Base-by-base conservation (phyloP, 2,113 vertebrate species). In the Lucifuga dentata region DNA sequence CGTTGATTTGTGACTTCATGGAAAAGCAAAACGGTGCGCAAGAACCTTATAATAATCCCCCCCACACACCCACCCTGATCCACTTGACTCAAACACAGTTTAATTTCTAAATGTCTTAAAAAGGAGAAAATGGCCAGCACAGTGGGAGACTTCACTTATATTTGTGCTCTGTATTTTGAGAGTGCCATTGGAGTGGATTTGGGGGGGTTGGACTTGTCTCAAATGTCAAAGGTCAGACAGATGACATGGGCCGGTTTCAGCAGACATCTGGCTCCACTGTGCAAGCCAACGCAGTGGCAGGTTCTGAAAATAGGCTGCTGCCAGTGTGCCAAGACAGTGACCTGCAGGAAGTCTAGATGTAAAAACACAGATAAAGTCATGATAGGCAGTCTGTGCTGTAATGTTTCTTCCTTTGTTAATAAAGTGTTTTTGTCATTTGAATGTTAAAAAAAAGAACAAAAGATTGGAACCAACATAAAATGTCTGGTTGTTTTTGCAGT, bases 401-500 rank as follows among this genome's bases (percentile, higher is more conserved):
- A 29, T 29, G 26, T 20, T 35, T 19, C n/a, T 23, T 13, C 16
- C 8, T 0, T 45, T 20, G 16, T 2, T n/a, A n/a, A n/a, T n/a
- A n/a, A n/a, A n/a, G n/a, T n/a, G n/a, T n/a, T n/a, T n/a, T n/a
- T n/a, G n/a, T n/a, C n/a, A n/a, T n/a, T n/a, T n/a, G n/a, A n/a
- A n/a, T n/a, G n/a, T n/a, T n/a, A n/a, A n/a, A n/a, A n/a, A n/a
- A n/a, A n/a, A n/a, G n/a, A n/a, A n/a, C n/a, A n/a, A n/a, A n/a
- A n/a, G n/a, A n/a, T n/a, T n/a, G n/a, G n/a, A n/a, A n/a, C n/a
- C n/a, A n/a, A n/a, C n/a, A n/a, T n/a, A n/a, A n/a, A n/a, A n/a
- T n/a, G n/a, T n/a, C n/a, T n/a, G n/a, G 11, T 5, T 46, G 16
- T 43, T 21, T 52, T 21, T 46, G 17, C 83, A 99, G 97, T 99